Conservation (phyloP, 2,797 vertebrate species). For the Mormyrops attenuatus region DNA sequence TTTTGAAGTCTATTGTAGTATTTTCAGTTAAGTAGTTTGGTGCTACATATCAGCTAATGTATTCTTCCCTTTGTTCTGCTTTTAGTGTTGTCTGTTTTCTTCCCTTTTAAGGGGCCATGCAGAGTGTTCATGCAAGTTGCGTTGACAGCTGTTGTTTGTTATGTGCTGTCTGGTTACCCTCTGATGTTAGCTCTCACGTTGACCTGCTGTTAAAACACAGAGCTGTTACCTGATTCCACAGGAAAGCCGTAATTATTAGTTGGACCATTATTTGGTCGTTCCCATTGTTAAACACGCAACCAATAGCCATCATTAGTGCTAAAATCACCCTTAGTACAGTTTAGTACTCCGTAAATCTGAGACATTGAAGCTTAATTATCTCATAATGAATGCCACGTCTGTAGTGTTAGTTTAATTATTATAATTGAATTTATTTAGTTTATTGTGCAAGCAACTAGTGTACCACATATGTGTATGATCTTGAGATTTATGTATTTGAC, state of each 20-base stretch:
- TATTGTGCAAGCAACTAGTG: background rate
- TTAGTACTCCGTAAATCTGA: constrained; percentile 45
- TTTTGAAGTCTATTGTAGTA: background rate
- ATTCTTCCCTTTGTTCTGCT: constrained; percentile 25
- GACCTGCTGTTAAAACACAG: constrained; percentile 53
- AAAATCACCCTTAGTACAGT: constrained; percentile 56
- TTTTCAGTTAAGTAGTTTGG: background rate
- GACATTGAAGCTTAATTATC: background rate
- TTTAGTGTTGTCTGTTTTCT: constrained; percentile 35
- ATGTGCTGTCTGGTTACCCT: constrained; percentile 44
- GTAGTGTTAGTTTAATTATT: background rate
- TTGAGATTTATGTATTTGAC: background rate
- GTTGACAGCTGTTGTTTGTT: constrained; percentile 59
- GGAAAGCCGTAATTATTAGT: constrained; percentile 59
- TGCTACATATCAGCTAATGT: constrained; percentile 19
- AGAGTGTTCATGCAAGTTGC: constrained; percentile 36
- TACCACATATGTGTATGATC: background rate
- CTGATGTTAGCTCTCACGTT: constrained; percentile 51
- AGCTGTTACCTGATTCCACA: constrained; percentile 55
- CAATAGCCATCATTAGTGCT: constrained; percentile 53
- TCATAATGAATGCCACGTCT: background rate
- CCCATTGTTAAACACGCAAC: constrained; percentile 43
- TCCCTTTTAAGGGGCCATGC: constrained; percentile 28
- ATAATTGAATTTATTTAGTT: background rate
- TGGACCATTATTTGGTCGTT: constrained; percentile 52